Conservation (phyloP, 2,888 invertebrate species). For the Chloroclysta siterata region DNA sequence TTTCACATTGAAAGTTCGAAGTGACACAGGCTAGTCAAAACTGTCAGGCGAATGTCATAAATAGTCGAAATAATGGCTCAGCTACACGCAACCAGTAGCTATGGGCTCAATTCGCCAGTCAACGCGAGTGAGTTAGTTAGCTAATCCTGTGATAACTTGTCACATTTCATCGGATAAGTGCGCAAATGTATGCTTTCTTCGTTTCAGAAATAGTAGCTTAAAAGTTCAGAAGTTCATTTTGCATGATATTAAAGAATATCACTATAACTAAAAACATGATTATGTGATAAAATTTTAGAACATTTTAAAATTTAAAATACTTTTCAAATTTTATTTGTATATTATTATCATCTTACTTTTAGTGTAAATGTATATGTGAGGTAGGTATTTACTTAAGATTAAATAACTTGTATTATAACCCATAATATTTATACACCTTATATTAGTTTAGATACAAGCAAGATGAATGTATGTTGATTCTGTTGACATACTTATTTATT, state of each 20-base stretch:
- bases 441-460: no score
- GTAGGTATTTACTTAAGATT: no score
- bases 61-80: conserved; percentile 24
- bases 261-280: background rate
- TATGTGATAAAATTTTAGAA: background rate
- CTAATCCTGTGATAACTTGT: conserved; percentile 25
- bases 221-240: background rate
- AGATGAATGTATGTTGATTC: no score
- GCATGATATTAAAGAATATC: no score
- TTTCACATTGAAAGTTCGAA: conserved; percentile 8
- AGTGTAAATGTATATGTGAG: no score
- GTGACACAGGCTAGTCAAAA: conserved; percentile 18
- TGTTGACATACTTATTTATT: no score
- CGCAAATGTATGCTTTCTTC: conserved; percentile 3
- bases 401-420: no score
- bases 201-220: background rate
- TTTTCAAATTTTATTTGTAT: no score
- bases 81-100: conserved; percentile 31
- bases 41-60: conserved; percentile 20
- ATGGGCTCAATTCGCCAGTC: conserved; percentile 16
- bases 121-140: conserved; percentile 9
- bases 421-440: no score
- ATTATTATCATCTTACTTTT: no score
- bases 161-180: conserved; percentile 24
- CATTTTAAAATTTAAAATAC: no score